Evolutionary conservation across 2,888 invertebrate genomes (phyloP).

Genomic region (Drosophila planitibia): DNA sequence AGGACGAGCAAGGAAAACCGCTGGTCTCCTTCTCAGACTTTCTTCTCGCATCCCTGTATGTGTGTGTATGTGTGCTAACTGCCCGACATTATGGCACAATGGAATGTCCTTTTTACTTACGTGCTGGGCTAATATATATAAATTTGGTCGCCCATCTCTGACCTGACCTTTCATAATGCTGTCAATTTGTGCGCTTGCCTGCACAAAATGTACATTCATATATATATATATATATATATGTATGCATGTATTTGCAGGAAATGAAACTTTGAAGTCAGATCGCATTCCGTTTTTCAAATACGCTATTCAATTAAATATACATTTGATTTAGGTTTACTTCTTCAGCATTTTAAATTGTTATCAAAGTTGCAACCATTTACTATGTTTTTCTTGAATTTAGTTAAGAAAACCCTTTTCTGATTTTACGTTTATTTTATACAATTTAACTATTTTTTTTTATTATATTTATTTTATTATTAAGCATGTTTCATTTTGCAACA

Average conservation of each 20-base stretch:
- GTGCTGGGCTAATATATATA: constrained; percentile 77
- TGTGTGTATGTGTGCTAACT: constrained; percentile 68
- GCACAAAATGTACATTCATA: constrained; percentile 58
- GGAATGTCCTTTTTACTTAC: constrained; percentile 77
- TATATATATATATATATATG: neutral
- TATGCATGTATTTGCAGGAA: constrained; percentile 12
- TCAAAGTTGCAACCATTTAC: neutral
- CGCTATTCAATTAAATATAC: constrained; percentile 20
- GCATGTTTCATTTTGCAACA: neutral
- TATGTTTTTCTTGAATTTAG: neutral
- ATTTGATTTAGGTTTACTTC: neutral
- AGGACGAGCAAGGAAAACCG: constrained; percentile 69
- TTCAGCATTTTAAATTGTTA: neutral
- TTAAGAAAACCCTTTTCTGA: neutral
- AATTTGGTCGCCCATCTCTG: constrained; percentile 63
- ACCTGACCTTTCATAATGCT: constrained; percentile 80
- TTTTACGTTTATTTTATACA: neutral
- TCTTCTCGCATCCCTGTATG: constrained; percentile 43
- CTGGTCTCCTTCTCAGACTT: constrained; percentile 29
- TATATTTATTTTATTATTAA: neutral
- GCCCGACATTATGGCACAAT: constrained; percentile 78
- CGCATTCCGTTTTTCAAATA: constrained; percentile 21
- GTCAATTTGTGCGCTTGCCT: constrained; percentile 79
- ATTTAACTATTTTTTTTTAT: neutral
- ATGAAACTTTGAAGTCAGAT: constrained; percentile 9